Evolutionary conservation across 2,888 invertebrate genomes (phyloP).

Genomic region (Cabera pusaria): DNA sequence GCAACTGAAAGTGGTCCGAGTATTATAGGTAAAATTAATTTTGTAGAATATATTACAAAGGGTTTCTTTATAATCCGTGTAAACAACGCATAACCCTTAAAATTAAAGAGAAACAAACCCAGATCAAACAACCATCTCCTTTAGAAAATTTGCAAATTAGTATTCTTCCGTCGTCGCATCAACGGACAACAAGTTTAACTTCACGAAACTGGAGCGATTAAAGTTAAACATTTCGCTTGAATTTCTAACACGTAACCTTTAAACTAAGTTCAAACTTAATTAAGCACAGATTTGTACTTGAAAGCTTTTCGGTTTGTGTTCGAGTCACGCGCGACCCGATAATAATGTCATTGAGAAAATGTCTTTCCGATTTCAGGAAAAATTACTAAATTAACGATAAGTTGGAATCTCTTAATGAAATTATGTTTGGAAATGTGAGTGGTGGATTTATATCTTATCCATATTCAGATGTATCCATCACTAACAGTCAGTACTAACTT

Average conservation of each 20-base stretch:
- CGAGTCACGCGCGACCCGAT: conserved; percentile 22
- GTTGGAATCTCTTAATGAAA: neutral
- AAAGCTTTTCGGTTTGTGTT: conserved; percentile 13
- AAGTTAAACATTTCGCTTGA: conserved; percentile 27
- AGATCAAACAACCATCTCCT: too few species aligned
- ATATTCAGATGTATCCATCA: too few species aligned
- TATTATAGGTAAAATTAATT: too few species aligned
- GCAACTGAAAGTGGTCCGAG: too few species aligned
- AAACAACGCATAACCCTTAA: too few species aligned
- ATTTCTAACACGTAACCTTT: conserved; percentile 31
- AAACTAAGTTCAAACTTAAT: conserved; percentile 35
- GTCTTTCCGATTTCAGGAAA: conserved; percentile 18
- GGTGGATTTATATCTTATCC: too few species aligned
- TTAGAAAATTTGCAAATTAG: conserved; percentile 8
- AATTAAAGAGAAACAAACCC: too few species aligned
- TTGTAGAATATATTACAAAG: too few species aligned
- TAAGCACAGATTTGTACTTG: conserved; percentile 31
- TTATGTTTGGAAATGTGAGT: too few species aligned
- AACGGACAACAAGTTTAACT: conserved; percentile 14
- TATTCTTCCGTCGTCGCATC: conserved; percentile 10
- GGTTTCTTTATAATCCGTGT: conserved; percentile 3
- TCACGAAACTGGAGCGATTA: conserved; percentile 20
- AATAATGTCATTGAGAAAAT: conserved; percentile 21
- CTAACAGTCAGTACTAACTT: too few species aligned
- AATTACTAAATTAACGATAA: conserved; percentile 1